Evolutionary conservation across 2,113 vertebrate species (phyloP).

Genomic region (Morone saxatilis): DNA sequence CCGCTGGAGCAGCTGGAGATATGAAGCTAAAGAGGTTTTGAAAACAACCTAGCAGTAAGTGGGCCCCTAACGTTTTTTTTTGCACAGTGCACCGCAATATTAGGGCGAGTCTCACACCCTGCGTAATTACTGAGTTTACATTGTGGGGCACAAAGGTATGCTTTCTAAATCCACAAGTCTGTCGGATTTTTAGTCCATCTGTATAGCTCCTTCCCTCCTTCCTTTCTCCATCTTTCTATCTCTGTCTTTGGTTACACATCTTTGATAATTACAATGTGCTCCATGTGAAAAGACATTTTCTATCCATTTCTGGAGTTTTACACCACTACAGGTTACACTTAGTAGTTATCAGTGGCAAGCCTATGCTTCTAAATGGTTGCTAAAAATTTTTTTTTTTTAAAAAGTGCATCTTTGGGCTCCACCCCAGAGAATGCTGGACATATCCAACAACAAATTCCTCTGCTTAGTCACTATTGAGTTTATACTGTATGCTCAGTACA

Average conservation of each 20-base stretch:
- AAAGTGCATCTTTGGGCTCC: neutral
- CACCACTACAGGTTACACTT: slow-evolving; percentile 5
- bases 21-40: slow-evolving; percentile 85
- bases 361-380: neutral
- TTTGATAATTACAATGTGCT: slow-evolving; percentile 1
- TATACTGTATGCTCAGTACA: neutral
- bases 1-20: slow-evolving; percentile 77
- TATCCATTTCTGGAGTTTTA: neutral
- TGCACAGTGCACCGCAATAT: slow-evolving; percentile 44
- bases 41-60: slow-evolving; percentile 83
- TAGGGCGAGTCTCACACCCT: slow-evolving; percentile 11
- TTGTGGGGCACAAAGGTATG: slow-evolving; percentile 11
- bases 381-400: neutral
- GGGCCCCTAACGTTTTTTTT: slow-evolving; percentile 36
- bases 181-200: neutral
- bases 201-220: neutral
- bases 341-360: neutral
- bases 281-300: slow-evolving; percentile 10
- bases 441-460: neutral
- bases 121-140: slow-evolving; percentile 23
- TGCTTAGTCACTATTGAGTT: slow-evolving; percentile 10
- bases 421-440: neutral
- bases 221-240: neutral
- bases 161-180: slow-evolving; percentile 1
- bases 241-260: slow-evolving; percentile 12